phyloP scores from a whole-genome alignment of 2,888 invertebrate species.

The Embidobia sp. region DNA sequence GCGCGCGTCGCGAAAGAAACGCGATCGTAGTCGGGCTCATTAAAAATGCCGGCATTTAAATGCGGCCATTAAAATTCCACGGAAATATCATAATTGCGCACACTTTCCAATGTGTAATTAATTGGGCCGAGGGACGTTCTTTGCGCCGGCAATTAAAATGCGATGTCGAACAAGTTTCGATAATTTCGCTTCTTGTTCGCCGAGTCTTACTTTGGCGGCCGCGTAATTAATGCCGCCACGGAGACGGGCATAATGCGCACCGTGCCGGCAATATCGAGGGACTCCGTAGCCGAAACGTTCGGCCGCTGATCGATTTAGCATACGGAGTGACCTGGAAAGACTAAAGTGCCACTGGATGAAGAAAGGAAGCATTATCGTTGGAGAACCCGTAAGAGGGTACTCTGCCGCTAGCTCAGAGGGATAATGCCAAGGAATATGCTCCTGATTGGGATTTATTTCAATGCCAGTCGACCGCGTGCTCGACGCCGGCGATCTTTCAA shows the following conservation, averaged over 20 bases:
- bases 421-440: constrained; percentile 68
- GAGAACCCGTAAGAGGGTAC: constrained; percentile 43
- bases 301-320: constrained; percentile 63
- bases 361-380: constrained; percentile 63
- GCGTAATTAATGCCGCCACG: constrained; percentile 51
- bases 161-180: constrained; percentile 55
- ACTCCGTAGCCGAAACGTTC: constrained; percentile 51
- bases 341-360: constrained; percentile 61
- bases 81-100: constrained; percentile 46
- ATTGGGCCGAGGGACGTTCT: constrained; percentile 24
- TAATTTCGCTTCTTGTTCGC: constrained; percentile 48
- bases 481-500: constrained; percentile 39
- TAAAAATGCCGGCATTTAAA: neutral
- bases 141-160: constrained; percentile 49
- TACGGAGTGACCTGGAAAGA: constrained; percentile 68
- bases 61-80: constrained; percentile 24
- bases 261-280: neutral
- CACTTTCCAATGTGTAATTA: constrained; percentile 49
- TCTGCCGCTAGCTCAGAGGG: constrained; percentile 59
- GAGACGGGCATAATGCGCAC: constrained; percentile 50
- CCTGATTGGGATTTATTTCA: constrained; percentile 68
- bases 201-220: constrained; percentile 36
- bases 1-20: neutral
- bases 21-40: neutral
- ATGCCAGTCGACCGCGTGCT: constrained; percentile 51